These are phyloP conservation scores for Melipona bicolor DNA, from an alignment of 2,888 invertebrate species.

Conservation along the genomic window DNA sequence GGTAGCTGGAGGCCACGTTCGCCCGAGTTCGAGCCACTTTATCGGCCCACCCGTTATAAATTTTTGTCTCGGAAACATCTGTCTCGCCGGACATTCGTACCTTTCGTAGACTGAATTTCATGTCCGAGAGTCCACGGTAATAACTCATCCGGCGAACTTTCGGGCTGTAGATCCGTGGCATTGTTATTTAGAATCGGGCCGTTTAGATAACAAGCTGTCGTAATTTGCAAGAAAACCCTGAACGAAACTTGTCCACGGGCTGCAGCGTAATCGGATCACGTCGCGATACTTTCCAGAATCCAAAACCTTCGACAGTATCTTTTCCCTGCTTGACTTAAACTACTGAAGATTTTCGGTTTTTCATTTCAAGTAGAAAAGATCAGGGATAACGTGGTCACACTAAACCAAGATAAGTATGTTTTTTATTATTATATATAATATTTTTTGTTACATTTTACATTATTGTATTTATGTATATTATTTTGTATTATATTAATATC, in stretches of 20 bases:
- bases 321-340: not conserved
- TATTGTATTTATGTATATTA: too few relatives aligned
- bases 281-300: constrained; percentile 31
- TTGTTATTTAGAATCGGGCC: not conserved
- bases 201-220: constrained; percentile 9
- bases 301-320: constrained; percentile 38
- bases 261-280: constrained; percentile 45
- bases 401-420: too few relatives aligned
- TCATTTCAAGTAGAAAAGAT: too few relatives aligned
- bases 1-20: not conserved
- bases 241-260: constrained; percentile 7
- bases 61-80: constrained; percentile 18
- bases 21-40: not conserved
- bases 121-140: too few relatives aligned
- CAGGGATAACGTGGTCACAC: too few relatives aligned
- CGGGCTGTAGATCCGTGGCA: not conserved
- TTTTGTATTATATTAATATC: too few relatives aligned
- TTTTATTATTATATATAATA: too few relatives aligned
- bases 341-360: constrained; percentile 23
- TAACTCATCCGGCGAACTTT: not conserved
- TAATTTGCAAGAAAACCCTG: constrained; percentile 24
- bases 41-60: constrained; percentile 29
- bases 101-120: constrained; percentile 13
- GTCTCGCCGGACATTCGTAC: not conserved
- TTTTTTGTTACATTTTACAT: too few relatives aligned